These are phyloP conservation scores for Agrochola macilenta DNA, from an alignment of 2,888 invertebrate genomes.

Conservation along the genomic window DNA sequence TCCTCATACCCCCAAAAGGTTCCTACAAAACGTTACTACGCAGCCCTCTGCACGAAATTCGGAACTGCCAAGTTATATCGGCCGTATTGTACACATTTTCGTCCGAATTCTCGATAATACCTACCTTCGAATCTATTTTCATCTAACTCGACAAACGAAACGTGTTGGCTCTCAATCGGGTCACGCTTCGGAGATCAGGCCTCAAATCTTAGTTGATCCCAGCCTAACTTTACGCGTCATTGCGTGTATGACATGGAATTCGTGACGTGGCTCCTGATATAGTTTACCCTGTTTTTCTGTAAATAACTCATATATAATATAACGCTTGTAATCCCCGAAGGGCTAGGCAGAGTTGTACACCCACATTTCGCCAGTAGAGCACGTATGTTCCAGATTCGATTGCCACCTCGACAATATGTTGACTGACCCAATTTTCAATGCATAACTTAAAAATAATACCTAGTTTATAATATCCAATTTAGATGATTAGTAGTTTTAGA, in stretches of 20 bases:
- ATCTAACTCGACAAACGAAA: conserved; percentile 9
- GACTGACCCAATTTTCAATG: background rate
- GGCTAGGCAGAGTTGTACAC: background rate
- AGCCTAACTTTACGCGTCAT: conserved; percentile 35
- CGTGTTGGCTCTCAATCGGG: conserved; percentile 30
- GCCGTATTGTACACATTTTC: conserved; percentile 1
- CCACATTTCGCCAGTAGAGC: background rate
- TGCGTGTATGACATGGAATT: conserved; percentile 36
- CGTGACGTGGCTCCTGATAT: conserved; percentile 44
- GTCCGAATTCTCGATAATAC: conserved; percentile 11
- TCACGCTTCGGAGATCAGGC: conserved; percentile 49
- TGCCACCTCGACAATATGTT: background rate
- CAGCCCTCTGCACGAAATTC: no score
- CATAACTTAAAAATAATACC: background rate
- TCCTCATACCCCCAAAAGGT: no score
- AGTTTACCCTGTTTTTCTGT: conserved; percentile 5
- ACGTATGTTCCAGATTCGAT: background rate
- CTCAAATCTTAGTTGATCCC: conserved; percentile 53
- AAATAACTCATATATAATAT: background rate
- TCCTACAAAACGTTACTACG: no score
- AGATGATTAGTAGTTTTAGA: background rate
- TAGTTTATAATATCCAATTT: background rate
- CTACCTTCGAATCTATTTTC: conserved; percentile 34
- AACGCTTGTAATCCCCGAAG: background rate
- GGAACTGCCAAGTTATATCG: no score